phyloP scores from a whole-genome alignment of 1,140 invertebrate species.

The Dendrolimus punctatus region DNA sequence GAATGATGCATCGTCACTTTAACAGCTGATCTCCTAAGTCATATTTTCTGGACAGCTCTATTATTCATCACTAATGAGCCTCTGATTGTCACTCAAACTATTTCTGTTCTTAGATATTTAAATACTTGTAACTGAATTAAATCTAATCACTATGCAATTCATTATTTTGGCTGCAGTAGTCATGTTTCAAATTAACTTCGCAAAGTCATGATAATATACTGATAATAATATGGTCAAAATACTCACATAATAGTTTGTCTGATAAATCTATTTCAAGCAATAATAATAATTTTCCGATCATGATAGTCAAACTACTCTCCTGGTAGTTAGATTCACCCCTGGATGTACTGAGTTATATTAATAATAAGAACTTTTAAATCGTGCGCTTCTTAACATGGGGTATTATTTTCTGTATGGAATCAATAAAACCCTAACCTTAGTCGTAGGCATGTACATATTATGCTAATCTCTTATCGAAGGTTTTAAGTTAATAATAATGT shows the following conservation, averaged over 20 bases:
- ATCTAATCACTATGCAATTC: neutral
- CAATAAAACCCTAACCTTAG: constrained; percentile 23
- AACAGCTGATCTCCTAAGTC: constrained; percentile 71
- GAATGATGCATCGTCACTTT: constrained; percentile 71
- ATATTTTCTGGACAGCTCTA: constrained; percentile 68
- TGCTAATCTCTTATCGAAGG: constrained; percentile 46
- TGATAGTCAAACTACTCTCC: no score
- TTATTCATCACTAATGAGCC: constrained; percentile 68
- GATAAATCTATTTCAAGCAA: no score
- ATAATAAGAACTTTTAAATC: constrained; percentile 53
- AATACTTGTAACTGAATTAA: neutral
- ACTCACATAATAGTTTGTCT: no score
- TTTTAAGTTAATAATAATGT: neutral
- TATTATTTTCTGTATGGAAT: constrained; percentile 40
- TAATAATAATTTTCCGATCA: no score
- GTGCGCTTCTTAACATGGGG: constrained; percentile 69
- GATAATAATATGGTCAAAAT: no score
- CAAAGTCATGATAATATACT: no score
- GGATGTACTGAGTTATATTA: constrained; percentile 42
- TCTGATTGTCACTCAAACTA: constrained; percentile 57
- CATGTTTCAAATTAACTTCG: no score
- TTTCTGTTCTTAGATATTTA: constrained; percentile 17
- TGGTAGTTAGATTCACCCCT: no score
- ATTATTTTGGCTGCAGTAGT: neutral
- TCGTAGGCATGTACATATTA: constrained; percentile 66